Conservation (phyloP, 1,140 invertebrate species). For the Muscidifurax raptorellus region DNA sequence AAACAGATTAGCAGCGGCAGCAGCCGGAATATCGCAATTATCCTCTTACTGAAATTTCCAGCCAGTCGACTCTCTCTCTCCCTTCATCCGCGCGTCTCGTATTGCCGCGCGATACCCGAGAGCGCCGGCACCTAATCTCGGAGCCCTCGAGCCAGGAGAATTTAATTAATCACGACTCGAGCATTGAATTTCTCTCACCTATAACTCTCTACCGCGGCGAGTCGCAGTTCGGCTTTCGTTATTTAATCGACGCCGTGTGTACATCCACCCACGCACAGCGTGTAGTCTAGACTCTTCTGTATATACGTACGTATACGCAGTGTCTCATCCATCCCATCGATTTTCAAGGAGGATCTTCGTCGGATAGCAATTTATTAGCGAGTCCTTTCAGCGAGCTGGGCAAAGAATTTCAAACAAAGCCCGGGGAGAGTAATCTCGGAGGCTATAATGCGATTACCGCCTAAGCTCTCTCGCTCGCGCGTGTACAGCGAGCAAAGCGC, state of each 20-base stretch:
- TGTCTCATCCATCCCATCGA: background rate
- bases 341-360: background rate
- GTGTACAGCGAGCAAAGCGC: background rate
- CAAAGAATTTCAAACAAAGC: conserved; percentile 28
- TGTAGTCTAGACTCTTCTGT: no score
- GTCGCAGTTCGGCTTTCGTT: background rate
- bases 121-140: background rate
- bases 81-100: background rate
- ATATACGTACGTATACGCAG: no score
- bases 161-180: background rate
- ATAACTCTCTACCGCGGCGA: background rate
- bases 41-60: conserved; percentile 1
- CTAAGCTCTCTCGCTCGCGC: no score
- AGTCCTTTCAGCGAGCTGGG: conserved; percentile 25
- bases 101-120: background rate
- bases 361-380: conserved; percentile 19
- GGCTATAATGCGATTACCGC: conserved; percentile 27
- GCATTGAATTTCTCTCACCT: background rate
- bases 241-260: no score
- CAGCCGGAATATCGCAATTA: background rate
- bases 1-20: background rate
- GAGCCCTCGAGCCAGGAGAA: background rate
- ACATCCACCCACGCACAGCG: no score
- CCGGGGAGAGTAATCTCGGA: conserved; percentile 5
- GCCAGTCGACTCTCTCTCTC: background rate